Base-by-base conservation (phyloP, 2,113 vertebrate species). In the Etheostoma cragini region DNA sequence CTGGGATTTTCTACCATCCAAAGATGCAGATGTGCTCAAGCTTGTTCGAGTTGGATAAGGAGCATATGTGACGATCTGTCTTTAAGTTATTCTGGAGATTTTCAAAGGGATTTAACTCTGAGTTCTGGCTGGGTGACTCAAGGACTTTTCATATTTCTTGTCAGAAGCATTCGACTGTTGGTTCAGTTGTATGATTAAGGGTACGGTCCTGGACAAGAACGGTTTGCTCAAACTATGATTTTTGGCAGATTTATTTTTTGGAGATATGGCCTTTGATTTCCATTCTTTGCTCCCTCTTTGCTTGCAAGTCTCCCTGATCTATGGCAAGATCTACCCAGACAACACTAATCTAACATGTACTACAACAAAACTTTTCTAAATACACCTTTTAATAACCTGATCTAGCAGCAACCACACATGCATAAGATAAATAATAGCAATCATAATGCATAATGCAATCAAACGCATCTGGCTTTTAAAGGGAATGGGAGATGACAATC, bases 11-110 rank as follows among this genome's bases (percentile, higher is more conserved):
- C 33, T 81, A 56, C 35, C 52, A 47, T 74, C 71, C 66, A 38
- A 30, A 87, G 21, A 88, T 85, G 83, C 85, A 88, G 80, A 85
- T 86, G 71, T 80, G 52, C 81, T 75, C 14, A 26, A 72, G 70
- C 74, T 72, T 53, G 24, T 76, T 81, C 54, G 45, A 57, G 63
- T 49, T 81, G 80, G 61, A 76, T 67, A 38, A 71, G 60, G 38
- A 73, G 82, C 74, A 68, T 83, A 65, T 86, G 80, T 72, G 81
- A 82, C 74, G 66, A 63, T 75, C 66, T 83, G 60, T 76, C 73
- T 82, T 86, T 77, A 74, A 84, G 62, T 88, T 80, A 85, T 86
- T 80, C 79, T 1, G 5, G 45, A 85, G 79, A 73, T 80, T 87
- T 86, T 66, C n/a, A 24, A 81, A 68, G 46, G 77, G 86, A 87